Evolutionary conservation across 2,797 vertebrate genomes (phyloP), one percentile per base, ranked within the genome.

Genomic region (Propithecus deckenii): DNA sequence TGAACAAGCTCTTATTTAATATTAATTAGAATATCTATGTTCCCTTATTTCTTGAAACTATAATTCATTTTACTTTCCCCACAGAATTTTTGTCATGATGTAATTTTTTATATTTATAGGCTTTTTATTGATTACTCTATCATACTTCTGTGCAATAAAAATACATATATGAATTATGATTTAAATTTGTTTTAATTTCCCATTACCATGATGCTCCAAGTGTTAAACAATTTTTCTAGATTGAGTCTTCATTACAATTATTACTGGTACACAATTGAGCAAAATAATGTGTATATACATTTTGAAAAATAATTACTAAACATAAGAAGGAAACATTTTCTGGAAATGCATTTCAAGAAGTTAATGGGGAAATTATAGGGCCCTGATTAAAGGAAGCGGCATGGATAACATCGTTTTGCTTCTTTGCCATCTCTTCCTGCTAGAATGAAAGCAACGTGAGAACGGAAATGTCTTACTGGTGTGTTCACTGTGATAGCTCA

Each of bases 101-200:
- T n/a, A 46, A 89, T 43, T 81, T 80, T 86, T 65, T 74, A 89
- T 28, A 78, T 25, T 55, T 63, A 57, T 83, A 57, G 50, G 11
- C 9, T 59, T 92, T 55, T 81, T 48, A 32, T 80, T 81, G 81
- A 86, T 89, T 35, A 76, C 28, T 38, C n/a, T 67, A 71, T 75
- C 25, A 67, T 76, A 52, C 57, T 92, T 81, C 57, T 78, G n/a
- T 48, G 13, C 11, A 67, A 30, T 80, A 10, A 81, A 78, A 85
- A 57, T 43, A 46, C 25, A 79, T 50, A 61, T 28, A 86, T 35
- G 28, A 57, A 59, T 71, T 69, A 30, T 87, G 52, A 79, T 43
- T 83, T 78, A 93, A 76, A 86, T 81, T 83, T 90, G 13, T 86
- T 93, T 87, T 41, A 38, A n/a, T 86, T 69, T 59, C 38, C 14